A percentile compares a stretch with the other conserved stretches of the same genome.
phyloP scores from a whole-genome alignment of 2,888 invertebrate genomes.

The Marronus borbonicus region DNA sequence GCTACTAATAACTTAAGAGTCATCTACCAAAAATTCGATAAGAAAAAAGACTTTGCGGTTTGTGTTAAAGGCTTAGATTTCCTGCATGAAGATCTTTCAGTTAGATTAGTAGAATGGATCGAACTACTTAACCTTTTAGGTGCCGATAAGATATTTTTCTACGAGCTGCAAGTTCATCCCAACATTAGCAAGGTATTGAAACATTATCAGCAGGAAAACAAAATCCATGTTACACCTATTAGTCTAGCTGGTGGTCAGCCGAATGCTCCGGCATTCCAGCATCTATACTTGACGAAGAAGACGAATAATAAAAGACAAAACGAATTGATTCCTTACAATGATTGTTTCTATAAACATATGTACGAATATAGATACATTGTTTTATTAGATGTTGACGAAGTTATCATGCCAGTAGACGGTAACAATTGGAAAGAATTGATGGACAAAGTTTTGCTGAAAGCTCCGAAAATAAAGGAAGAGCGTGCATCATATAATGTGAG shows the following conservation, averaged over 20 bases:
- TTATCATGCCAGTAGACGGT: constrained; percentile 89
- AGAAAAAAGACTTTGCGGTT: constrained; percentile 88
- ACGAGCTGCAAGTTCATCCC: constrained; percentile 92
- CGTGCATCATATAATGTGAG: constrained; percentile 89
- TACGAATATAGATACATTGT: constrained; percentile 92
- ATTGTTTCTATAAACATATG: constrained; percentile 94
- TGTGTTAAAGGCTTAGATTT: constrained; percentile 96
- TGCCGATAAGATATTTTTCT: constrained; percentile 93
- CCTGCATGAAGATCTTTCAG: constrained; percentile 91
- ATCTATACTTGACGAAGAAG: constrained; percentile 91
- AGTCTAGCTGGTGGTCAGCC: constrained; percentile 93
- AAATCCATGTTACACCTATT: constrained; percentile 84
- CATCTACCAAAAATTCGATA: constrained; percentile 82
- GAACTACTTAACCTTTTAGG: constrained; percentile 89
- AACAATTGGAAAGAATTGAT: constrained; percentile 85
- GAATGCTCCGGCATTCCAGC: constrained; percentile 90
- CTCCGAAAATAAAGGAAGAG: constrained; percentile 78
- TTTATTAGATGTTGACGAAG: constrained; percentile 94
- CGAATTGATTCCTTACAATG: constrained; percentile 96
- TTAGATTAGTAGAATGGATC: constrained; percentile 94
- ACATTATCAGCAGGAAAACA: constrained; percentile 75
- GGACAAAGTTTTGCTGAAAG: constrained; percentile 78
- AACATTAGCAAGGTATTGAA: constrained; percentile 88
- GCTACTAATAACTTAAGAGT: constrained; percentile 89
- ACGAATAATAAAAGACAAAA: constrained; percentile 95